Conservation (phyloP, 35 echinoderm and acorn worm genomes). For the Chiridota heheva region DNA sequence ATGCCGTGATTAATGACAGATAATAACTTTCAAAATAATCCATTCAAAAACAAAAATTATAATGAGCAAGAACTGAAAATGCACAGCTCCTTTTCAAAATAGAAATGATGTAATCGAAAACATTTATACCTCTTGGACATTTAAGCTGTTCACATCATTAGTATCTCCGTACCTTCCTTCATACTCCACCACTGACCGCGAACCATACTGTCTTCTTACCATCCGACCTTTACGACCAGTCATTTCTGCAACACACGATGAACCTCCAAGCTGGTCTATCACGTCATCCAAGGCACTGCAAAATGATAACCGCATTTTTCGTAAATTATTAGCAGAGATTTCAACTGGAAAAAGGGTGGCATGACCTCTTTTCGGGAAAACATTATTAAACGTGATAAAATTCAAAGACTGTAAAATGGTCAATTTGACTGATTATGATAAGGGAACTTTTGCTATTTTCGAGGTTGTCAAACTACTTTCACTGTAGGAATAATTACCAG, state of each 20-base stretch:
- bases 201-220: constrained; percentile 29
- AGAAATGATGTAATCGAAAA: too few species aligned
- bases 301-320: constrained; percentile 16
- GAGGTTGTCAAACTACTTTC: too few species aligned
- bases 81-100: too few species aligned
- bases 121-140: constrained; percentile 91
- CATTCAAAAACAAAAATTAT: too few species aligned
- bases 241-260: constrained; percentile 85
- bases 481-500: too few species aligned
- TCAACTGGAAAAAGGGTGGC: not conserved
- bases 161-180: constrained; percentile 57
- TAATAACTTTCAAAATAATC: too few species aligned
- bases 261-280: constrained; percentile 85
- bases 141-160: constrained; percentile 81
- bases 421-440: too few species aligned
- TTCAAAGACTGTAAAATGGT: too few species aligned
- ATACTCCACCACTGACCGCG: constrained; percentile 45
- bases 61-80: too few species aligned
- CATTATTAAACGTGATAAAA: too few species aligned
- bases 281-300: constrained; percentile 91
- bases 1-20: too few species aligned
- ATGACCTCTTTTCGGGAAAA: not conserved
- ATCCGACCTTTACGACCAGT: constrained; percentile 88
- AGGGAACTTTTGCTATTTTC: too few species aligned
- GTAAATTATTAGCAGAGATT: not conserved